These are phyloP conservation scores for Brachionus manjavacas DNA, from an alignment of 1,140 invertebrate species.

Conservation along the genomic window DNA sequence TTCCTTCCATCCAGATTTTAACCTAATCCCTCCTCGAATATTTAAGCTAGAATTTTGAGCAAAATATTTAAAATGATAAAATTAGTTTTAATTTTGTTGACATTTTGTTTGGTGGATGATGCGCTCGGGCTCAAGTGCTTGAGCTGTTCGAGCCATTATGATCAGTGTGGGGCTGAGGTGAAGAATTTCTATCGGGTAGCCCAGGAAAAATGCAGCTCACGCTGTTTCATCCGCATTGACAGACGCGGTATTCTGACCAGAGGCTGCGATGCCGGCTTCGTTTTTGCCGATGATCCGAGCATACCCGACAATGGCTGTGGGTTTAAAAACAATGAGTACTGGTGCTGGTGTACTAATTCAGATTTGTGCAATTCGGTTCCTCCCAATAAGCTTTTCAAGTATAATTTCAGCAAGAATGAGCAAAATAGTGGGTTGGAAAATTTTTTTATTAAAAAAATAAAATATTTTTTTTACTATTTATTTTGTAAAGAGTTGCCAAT, in stretches of 20 bases:
- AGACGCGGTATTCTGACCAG: background rate
- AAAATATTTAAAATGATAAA: background rate
- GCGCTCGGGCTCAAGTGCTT: background rate
- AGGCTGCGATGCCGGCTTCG: background rate
- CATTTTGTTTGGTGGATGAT: background rate
- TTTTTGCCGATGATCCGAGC: background rate
- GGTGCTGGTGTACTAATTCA: conserved; percentile 6
- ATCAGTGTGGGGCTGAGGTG: background rate
- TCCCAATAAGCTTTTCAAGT: background rate
- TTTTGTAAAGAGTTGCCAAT: background rate
- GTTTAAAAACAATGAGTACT: background rate
- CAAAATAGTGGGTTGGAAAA: conserved; percentile 9
- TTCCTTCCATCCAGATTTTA: background rate
- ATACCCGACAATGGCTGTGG: conserved; percentile 2
- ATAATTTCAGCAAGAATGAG: background rate
- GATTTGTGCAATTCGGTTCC: background rate
- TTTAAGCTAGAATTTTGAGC: background rate
- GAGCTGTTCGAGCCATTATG: background rate
- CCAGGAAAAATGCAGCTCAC: background rate
- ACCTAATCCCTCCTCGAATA: background rate
- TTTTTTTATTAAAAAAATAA: background rate
- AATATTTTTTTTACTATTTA: background rate
- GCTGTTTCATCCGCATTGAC: conserved; percentile 5
- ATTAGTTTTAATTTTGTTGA: background rate
- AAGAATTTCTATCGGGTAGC: background rate